phyloP scores from a whole-genome alignment of 2,113 vertebrate genomes.

The Alligator sinensis region DNA sequence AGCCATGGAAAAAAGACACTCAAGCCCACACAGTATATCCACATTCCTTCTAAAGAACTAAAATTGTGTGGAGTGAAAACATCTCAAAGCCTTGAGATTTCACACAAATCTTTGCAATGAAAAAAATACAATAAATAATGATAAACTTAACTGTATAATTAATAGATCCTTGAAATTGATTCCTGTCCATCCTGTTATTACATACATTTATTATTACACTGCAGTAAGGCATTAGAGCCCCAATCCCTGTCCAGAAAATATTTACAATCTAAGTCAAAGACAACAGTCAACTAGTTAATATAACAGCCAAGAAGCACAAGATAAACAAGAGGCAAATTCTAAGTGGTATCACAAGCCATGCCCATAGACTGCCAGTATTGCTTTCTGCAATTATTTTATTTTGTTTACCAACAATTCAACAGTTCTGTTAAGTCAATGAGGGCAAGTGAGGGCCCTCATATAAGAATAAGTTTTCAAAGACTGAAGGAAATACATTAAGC shows the following conservation, averaged over 20 bases:
- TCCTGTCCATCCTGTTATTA: not conserved
- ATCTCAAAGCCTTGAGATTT: not conserved
- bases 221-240: not conserved
- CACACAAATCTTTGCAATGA: not conserved
- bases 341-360: not conserved
- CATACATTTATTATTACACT: not conserved
- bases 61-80: not conserved
- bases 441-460: not conserved
- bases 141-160: not conserved
- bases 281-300: not conserved
- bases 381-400: not conserved
- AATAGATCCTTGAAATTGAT: not conserved
- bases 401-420: not conserved
- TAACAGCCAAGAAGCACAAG: not conserved
- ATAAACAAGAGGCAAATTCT: not conserved
- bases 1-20: too few relatives aligned
- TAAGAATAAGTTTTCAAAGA: not conserved
- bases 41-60: not conserved
- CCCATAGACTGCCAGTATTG: not conserved
- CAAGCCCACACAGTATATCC: too few relatives aligned
- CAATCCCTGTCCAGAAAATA: not conserved
- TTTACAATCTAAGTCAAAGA: not conserved
- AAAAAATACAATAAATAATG: not conserved
- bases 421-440: not conserved
- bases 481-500: conserved; percentile 31